Conservation (phyloP, 2,113 vertebrate genomes). For the Lampris incognitus region DNA sequence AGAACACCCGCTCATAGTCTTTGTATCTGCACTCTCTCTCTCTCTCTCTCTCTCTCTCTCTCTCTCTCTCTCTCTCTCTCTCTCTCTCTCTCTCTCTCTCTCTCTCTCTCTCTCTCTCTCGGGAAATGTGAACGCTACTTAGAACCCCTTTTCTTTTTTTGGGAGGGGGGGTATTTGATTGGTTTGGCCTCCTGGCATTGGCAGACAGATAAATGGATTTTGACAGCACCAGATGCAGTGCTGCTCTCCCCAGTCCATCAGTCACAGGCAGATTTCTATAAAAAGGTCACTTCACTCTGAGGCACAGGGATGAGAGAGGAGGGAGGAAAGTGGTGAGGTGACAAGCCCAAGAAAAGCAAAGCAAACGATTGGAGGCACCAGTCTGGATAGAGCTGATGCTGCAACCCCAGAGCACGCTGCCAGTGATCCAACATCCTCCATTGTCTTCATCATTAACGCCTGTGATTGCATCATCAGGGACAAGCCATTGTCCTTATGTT, state of each 20-base stretch:
- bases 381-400: neutral
- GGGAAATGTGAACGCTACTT: constrained; percentile 35
- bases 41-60: neutral
- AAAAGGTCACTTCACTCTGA: constrained; percentile 71
- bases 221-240: constrained; percentile 67
- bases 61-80: constrained; percentile 5
- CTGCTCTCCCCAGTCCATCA: constrained; percentile 51
- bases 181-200: constrained; percentile 39
- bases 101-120: neutral
- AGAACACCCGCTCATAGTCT: constrained; percentile 38
- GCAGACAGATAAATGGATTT: constrained; percentile 58
- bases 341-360: constrained; percentile 1
- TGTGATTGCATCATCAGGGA: constrained; percentile 28
- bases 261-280: constrained; percentile 57
- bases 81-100: no score
- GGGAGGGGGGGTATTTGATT: constrained; percentile 1
- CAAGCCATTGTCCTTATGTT: constrained; percentile 33
- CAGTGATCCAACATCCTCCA: constrained; percentile 15
- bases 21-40: constrained; percentile 33
- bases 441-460: constrained; percentile 30
- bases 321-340: constrained; percentile 2
- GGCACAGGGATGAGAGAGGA: constrained; percentile 16
- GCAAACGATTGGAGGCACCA: neutral
- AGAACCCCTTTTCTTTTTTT: constrained; percentile 18
- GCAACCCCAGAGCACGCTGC: constrained; percentile 11